phyloP scores from a whole-genome alignment of 2,888 invertebrate species.

The Dusona sp. region DNA sequence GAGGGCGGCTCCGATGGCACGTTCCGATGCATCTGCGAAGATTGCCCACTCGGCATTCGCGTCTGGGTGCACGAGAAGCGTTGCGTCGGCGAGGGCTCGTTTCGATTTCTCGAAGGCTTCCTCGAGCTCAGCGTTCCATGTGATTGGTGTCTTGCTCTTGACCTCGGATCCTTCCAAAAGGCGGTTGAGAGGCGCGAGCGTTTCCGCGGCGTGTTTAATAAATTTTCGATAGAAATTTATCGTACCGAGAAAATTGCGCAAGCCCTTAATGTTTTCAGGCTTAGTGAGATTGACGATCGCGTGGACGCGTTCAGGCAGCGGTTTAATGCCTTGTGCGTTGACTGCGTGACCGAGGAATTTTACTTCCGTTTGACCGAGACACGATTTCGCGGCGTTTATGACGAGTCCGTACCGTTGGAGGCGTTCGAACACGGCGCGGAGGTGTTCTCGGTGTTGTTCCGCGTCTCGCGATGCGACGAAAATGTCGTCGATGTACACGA shows the following conservation, averaged over 20 bases:
- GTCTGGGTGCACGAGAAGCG: conserved; percentile 12
- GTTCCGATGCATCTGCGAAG: conserved; percentile 54
- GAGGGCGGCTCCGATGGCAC: conserved; percentile 37
- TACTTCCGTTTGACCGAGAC: neutral
- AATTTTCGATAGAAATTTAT: conserved; percentile 5
- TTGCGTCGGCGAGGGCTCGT: neutral
- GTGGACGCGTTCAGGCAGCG: neutral
- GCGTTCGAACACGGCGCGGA: neutral
- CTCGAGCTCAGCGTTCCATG: neutral
- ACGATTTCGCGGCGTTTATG: neutral
- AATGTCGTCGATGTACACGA: conserved; percentile 4
- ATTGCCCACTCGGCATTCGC: conserved; percentile 31
- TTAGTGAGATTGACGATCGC: neutral
- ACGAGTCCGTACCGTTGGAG: neutral
- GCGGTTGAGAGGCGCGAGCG: neutral
- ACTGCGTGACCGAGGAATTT: neutral
- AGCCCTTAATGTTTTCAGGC: neutral
- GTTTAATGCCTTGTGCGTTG: neutral
- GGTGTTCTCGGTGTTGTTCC: neutral
- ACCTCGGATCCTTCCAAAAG: neutral
- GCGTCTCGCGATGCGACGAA: neutral
- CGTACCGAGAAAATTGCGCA: neutral
- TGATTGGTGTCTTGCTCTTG: neutral
- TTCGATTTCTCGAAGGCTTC: neutral
- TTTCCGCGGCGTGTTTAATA: neutral